Evolutionary conservation across 2,888 invertebrate genomes (phyloP).

Genomic region (Conus canariensis): DNA sequence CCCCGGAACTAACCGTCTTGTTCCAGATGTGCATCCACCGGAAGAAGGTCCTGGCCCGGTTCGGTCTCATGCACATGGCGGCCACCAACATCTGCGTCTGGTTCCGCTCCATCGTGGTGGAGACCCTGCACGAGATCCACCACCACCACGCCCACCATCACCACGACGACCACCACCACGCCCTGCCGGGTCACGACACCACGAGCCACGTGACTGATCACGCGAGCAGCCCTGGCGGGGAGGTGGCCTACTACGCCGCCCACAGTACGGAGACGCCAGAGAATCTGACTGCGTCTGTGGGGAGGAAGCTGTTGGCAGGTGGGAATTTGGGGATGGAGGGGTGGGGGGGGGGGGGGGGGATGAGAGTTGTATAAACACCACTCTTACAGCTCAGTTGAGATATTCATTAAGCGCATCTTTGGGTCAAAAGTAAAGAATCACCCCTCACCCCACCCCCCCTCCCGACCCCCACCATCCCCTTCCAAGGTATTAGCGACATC

Average conservation of each 20-base stretch:
- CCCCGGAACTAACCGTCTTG: neutral
- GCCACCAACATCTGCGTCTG: slow-evolving; percentile 98
- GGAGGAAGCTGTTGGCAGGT: slow-evolving; percentile 43
- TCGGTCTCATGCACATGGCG: slow-evolving; percentile 98
- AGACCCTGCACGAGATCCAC: slow-evolving; percentile 94
- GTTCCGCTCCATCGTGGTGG: slow-evolving; percentile 95
- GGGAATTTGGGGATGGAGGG: neutral
- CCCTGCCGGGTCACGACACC: neutral
- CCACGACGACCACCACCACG: neutral
- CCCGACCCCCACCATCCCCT: too few relatives aligned
- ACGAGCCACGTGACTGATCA: neutral
- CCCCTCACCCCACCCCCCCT: too few relatives aligned
- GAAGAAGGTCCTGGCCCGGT: slow-evolving; percentile 96
- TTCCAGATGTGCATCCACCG: slow-evolving; percentile 87
- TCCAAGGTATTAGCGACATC: too few relatives aligned
- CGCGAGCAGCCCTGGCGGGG: neutral
- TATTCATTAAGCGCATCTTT: too few relatives aligned
- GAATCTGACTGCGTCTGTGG: slow-evolving; percentile 3
- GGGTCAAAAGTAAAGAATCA: too few relatives aligned
- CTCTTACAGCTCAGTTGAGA: too few relatives aligned
- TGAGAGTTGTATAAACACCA: neutral
- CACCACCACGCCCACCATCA: slow-evolving; percentile 49
- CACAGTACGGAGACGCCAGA: neutral
- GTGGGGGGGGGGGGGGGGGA: neutral
- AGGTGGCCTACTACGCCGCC: neutral